phyloP scores from a whole-genome alignment of 2,797 vertebrate genomes.

The Phataginus tetradactyla region DNA sequence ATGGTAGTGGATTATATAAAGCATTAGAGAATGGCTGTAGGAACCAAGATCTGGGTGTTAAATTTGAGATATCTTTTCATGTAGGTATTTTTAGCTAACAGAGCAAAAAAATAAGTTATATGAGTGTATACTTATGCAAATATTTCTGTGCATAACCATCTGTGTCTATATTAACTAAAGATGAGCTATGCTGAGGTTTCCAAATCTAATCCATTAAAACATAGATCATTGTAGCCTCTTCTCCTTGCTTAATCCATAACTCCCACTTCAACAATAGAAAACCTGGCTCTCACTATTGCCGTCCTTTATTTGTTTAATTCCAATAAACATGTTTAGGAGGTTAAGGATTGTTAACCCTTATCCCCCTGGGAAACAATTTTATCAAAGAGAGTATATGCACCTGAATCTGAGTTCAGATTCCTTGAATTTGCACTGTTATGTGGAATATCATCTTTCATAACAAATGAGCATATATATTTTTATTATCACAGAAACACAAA shows the following conservation, averaged over 20 bases:
- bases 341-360: not conserved
- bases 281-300: not conserved
- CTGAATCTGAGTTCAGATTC: constrained; percentile 22
- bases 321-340: not conserved
- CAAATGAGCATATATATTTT: not conserved
- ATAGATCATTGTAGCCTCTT: not conserved
- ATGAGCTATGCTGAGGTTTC: not conserved
- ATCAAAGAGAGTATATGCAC: not conserved
- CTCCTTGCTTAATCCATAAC: not conserved
- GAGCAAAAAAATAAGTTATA: not conserved
- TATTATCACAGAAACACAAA: not conserved
- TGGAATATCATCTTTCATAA: not conserved
- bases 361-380: not conserved
- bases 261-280: not conserved
- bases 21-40: not conserved
- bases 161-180: not conserved
- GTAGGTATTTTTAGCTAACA: not conserved
- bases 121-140: not conserved
- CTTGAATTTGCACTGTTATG: not conserved
- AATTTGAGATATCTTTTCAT: not conserved
- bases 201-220: not conserved
- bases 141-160: not conserved
- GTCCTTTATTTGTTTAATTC: not conserved
- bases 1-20: not conserved
- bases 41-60: not conserved